Evolutionary conservation across 2,113 vertebrate species (phyloP).

Genomic region (Sceloporus tristichus): DNA sequence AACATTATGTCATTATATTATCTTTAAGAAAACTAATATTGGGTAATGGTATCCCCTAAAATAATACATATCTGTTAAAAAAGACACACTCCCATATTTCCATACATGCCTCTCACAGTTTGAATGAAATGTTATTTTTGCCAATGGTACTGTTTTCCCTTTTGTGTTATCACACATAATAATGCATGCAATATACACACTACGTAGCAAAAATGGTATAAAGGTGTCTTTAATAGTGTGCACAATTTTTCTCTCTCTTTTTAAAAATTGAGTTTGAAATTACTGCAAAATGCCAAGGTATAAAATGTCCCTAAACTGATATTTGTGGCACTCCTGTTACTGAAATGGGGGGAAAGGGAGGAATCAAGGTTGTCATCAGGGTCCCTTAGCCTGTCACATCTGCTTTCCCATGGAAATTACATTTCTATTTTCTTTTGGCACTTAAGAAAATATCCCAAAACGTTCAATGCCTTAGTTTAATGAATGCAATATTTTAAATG

Average conservation of each 20-base stretch:
- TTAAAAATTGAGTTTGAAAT: slow-evolving; percentile 55
- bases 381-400: slow-evolving; percentile 70
- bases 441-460: slow-evolving; percentile 76
- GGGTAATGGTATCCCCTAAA: slow-evolving; percentile 21
- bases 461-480: slow-evolving; percentile 82
- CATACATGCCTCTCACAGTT: slow-evolving; percentile 6
- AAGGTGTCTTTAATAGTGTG: slow-evolving; percentile 34
- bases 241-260: slow-evolving; percentile 29
- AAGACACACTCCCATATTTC: neutral
- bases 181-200: slow-evolving; percentile 42
- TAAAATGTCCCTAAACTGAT: slow-evolving; percentile 56
- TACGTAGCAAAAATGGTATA: slow-evolving; percentile 17
- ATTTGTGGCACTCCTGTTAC: slow-evolving; percentile 67
- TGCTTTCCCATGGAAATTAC: slow-evolving; percentile 76
- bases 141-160: slow-evolving; percentile 39
- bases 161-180: slow-evolving; percentile 47
- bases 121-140: slow-evolving; percentile 33
- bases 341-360: slow-evolving; percentile 42
- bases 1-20: slow-evolving; percentile 59
- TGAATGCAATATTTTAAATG: slow-evolving; percentile 82
- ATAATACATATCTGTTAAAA: slow-evolving; percentile 4
- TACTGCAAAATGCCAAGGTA: slow-evolving; percentile 54
- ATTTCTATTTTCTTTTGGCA: slow-evolving; percentile 81
- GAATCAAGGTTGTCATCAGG: slow-evolving; percentile 70
- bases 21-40: slow-evolving; percentile 49